These are phyloP conservation scores for Diplazon laetatorius DNA, from an alignment of 2,888 invertebrate genomes.

Conservation along the genomic window DNA sequence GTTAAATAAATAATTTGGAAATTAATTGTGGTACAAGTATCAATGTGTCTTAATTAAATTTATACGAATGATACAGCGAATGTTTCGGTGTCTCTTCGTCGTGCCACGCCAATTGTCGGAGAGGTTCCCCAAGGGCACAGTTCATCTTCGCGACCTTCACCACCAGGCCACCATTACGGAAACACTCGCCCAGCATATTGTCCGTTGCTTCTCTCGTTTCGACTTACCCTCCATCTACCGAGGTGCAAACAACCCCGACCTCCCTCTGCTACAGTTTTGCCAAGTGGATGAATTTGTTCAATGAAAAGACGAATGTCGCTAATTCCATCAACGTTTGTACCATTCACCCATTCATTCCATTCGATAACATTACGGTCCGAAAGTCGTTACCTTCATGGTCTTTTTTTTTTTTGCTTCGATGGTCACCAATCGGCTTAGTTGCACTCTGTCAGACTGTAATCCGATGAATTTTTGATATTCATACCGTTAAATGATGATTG, in stretches of 20 bases:
- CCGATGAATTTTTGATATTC: slow-evolving; percentile 27
- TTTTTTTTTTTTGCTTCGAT: slow-evolving; percentile 3
- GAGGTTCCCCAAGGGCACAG: slow-evolving; percentile 75
- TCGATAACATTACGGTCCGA: slow-evolving; percentile 34
- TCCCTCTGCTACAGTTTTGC: background rate
- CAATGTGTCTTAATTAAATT: slow-evolving; percentile 80
- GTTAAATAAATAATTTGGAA: slow-evolving; percentile 20
- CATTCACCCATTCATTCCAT: slow-evolving; percentile 25
- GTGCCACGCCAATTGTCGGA: slow-evolving; percentile 63
- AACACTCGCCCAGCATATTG: slow-evolving; percentile 11
- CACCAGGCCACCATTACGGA: slow-evolving; percentile 2
- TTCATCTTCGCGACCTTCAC: slow-evolving; percentile 67
- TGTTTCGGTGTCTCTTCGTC: slow-evolving; percentile 52
- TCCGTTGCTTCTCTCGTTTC: slow-evolving; percentile 19
- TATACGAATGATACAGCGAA: slow-evolving; percentile 72
- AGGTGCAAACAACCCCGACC: slow-evolving; percentile 31
- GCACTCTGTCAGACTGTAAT: slow-evolving; percentile 4
- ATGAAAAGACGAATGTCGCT: slow-evolving; percentile 26
- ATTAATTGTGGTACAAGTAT: slow-evolving; percentile 41
- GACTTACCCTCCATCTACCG: slow-evolving; percentile 12
- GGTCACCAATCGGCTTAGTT: background rate
- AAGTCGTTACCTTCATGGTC: background rate
- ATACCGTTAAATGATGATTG: slow-evolving; percentile 34
- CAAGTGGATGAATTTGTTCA: slow-evolving; percentile 35
- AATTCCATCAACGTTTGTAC: slow-evolving; percentile 29